phyloP scores from a whole-genome alignment of 2,113 vertebrate genomes.

The Entomyzon cyanotis region DNA sequence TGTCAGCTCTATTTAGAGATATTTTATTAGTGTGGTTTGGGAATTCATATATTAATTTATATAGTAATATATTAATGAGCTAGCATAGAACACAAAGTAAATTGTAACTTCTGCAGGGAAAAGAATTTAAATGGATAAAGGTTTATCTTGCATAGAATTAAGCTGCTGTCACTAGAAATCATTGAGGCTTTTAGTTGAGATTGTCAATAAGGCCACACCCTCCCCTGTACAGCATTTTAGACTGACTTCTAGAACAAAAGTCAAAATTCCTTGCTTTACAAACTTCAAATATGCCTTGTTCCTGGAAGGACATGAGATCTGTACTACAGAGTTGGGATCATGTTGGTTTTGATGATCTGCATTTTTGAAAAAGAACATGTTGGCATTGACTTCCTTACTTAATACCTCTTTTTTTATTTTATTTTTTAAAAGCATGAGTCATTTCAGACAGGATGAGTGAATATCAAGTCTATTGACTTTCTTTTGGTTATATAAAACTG shows the following conservation, averaged over 20 bases:
- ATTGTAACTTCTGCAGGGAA: background rate
- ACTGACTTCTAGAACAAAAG: background rate
- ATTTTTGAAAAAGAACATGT: background rate
- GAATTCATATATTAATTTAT: background rate
- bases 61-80: background rate
- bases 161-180: background rate
- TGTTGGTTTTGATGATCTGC: background rate
- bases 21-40: background rate
- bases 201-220: background rate
- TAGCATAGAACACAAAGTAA: background rate
- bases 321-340: background rate
- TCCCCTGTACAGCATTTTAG: background rate
- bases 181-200: background rate
- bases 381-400: background rate
- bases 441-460: background rate
- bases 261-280: background rate
- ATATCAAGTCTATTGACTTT: background rate
- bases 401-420: background rate
- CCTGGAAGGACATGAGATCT: background rate
- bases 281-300: background rate
- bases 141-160: background rate
- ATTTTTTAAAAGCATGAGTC: background rate
- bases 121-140: background rate
- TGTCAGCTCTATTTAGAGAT: background rate
- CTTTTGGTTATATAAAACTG: background rate